Percentiles rank a stretch among this genome's conserved stretches.
Evolutionary conservation across 2,888 invertebrate genomes (phyloP).

Genomic region (Galerucella nymphaeae): DNA sequence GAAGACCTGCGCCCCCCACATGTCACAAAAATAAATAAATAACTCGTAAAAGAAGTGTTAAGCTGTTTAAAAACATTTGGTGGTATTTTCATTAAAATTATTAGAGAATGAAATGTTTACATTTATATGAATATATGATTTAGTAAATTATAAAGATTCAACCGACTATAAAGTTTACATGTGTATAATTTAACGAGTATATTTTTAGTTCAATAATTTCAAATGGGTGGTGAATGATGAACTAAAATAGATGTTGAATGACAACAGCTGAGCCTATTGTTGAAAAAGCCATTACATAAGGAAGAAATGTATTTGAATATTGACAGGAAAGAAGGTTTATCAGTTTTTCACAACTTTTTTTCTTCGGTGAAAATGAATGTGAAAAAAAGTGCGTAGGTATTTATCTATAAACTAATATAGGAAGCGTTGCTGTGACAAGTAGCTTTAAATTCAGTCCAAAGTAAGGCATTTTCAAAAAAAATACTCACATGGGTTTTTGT

Average conservation of each 20-base stretch:
- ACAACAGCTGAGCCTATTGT: slow-evolving; percentile 20
- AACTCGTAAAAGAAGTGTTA: neutral
- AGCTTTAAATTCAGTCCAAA: slow-evolving; percentile 13
- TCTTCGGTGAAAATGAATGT: neutral
- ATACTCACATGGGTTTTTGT: slow-evolving; percentile 32
- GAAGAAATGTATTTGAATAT: neutral
- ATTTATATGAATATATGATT: neutral
- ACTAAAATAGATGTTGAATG: slow-evolving; percentile 9
- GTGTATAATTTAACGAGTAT: slow-evolving; percentile 2
- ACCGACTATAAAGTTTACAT: neutral
- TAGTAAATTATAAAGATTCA: neutral
- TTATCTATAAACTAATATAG: neutral
- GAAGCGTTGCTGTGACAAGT: neutral
- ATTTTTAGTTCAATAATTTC: slow-evolving; percentile 1
- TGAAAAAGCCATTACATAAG: slow-evolving; percentile 21
- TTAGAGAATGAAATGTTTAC: neutral
- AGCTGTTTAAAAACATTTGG: neutral
- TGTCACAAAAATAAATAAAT: neutral
- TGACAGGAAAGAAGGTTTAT: neutral
- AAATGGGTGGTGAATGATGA: slow-evolving; percentile 7
- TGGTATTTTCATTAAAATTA: neutral
- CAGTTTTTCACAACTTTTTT: neutral
- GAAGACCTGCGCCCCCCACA: neutral
- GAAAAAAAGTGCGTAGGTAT: neutral
- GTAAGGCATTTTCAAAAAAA: slow-evolving; percentile 20